A percentile compares a stretch with the other conserved stretches of the same genome.
Evolutionary conservation across 2,113 vertebrate genomes (phyloP).

Genomic region (Sardina pilchardus): DNA sequence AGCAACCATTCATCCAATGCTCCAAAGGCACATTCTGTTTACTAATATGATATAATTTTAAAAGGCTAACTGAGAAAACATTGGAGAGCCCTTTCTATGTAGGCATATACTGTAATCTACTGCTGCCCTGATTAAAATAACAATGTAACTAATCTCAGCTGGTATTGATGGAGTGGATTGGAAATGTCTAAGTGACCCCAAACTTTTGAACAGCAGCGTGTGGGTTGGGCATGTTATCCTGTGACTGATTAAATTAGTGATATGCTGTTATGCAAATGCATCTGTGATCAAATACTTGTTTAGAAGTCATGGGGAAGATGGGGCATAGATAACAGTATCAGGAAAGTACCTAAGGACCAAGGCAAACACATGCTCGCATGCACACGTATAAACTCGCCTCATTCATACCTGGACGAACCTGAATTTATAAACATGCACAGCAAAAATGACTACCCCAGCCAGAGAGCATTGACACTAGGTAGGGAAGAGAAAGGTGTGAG

Average conservation of each 20-base stretch:
- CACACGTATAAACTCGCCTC: neutral
- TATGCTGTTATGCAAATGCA: neutral
- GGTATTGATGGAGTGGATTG: no score
- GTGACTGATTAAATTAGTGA: neutral
- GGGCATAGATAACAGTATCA: neutral
- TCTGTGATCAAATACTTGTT: neutral
- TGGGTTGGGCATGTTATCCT: slow-evolving; percentile 23
- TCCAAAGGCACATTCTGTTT: no score
- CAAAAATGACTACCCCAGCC: neutral
- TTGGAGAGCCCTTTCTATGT: no score
- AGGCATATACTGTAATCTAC: no score
- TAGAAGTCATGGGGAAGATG: no score
- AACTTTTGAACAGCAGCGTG: no score
- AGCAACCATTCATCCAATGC: no score
- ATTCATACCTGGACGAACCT: neutral
- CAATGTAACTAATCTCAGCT: no score
- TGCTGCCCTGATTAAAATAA: no score
- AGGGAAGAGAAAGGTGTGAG: slow-evolving; percentile 8
- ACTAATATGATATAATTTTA: no score
- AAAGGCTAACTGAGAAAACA: no score
- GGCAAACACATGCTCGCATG: neutral
- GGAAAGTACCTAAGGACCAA: neutral
- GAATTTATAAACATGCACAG: neutral
- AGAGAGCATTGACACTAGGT: neutral
- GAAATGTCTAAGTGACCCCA: no score